These are phyloP conservation scores for Platichthys flesus DNA, from an alignment of 2,113 vertebrate species.

Conservation along the genomic window DNA sequence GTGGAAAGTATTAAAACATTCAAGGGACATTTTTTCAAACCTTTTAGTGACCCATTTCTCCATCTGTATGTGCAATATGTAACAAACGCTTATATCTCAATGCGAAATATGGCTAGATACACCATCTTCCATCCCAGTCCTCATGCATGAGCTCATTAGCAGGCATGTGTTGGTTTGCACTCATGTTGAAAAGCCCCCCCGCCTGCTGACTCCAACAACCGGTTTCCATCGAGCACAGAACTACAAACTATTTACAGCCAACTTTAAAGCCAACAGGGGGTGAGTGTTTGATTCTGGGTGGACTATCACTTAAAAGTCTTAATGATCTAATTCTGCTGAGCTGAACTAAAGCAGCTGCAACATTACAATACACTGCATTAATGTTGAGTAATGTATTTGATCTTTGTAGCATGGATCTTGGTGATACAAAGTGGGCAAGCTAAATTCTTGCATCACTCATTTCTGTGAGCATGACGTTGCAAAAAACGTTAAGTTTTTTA, in stretches of 20 bases:
- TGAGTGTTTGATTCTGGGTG: neutral
- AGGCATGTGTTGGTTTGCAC: constrained; percentile 2
- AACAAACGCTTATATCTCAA: constrained; percentile 3
- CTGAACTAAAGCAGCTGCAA: neutral
- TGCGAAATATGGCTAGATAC: constrained; percentile 3
- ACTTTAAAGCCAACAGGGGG: constrained; percentile 17
- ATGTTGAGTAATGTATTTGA: neutral
- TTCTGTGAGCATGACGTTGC: neutral
- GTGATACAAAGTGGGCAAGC: neutral
- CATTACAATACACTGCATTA: neutral
- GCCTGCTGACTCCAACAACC: constrained; percentile 23
- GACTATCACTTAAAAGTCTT: constrained; percentile 22
- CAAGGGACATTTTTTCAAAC: neutral
- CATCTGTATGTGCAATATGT: constrained; percentile 26
- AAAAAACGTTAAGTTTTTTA: neutral
- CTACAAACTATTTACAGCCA: constrained; percentile 18
- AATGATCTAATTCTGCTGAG: constrained; percentile 2
- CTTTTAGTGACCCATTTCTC: neutral
- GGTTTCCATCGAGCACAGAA: constrained; percentile 19
- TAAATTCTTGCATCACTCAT: neutral
- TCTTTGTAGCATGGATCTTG: constrained; percentile 8
- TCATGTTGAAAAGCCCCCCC: constrained; percentile 2
- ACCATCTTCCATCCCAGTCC: neutral
- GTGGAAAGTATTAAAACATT: neutral
- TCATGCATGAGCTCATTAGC: constrained; percentile 26